Conservation (phyloP, 2,113 vertebrate species). For the Xyliphius kryptos region DNA sequence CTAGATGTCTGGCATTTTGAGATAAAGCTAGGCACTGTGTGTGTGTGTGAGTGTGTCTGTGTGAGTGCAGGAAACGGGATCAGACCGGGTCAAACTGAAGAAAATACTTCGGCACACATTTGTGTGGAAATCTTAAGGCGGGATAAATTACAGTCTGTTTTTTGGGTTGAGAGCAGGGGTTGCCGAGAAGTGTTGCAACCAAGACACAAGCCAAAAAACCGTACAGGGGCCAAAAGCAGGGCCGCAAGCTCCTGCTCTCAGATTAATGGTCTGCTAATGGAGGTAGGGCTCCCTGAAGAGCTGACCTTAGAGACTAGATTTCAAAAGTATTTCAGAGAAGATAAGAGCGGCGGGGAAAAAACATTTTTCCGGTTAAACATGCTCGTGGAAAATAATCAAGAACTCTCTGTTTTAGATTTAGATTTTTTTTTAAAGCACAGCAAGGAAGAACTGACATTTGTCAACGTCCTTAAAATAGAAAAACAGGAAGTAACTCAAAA, state of each 20-base stretch:
- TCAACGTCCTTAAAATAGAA: too few relatives aligned
- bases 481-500: too few relatives aligned
- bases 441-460: too few relatives aligned
- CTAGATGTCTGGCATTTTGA: too few relatives aligned
- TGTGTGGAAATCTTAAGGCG: conserved; percentile 52
- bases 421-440: too few relatives aligned
- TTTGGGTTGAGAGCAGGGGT: conserved; percentile 52
- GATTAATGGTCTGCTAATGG: conserved; percentile 50
- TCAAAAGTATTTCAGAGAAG: conserved; percentile 30
- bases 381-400: conserved; percentile 13
- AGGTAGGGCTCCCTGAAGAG: conserved; percentile 35
- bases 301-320: conserved; percentile 30
- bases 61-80: too few relatives aligned
- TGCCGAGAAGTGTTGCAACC: conserved; percentile 18
- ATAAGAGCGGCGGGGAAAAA: conserved; percentile 32
- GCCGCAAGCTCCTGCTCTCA: conserved; percentile 42
- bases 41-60: too few relatives aligned
- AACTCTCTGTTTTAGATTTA: too few relatives aligned
- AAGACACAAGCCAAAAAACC: conserved; percentile 48
- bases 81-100: too few relatives aligned
- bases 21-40: too few relatives aligned
- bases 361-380: too few relatives aligned
- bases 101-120: conserved; percentile 62
- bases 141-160: conserved; percentile 57
- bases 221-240: conserved; percentile 52